These are phyloP conservation scores for Lindbergichthys nudifrons DNA, from an alignment of 2,797 vertebrate genomes.

Conservation along the genomic window DNA sequence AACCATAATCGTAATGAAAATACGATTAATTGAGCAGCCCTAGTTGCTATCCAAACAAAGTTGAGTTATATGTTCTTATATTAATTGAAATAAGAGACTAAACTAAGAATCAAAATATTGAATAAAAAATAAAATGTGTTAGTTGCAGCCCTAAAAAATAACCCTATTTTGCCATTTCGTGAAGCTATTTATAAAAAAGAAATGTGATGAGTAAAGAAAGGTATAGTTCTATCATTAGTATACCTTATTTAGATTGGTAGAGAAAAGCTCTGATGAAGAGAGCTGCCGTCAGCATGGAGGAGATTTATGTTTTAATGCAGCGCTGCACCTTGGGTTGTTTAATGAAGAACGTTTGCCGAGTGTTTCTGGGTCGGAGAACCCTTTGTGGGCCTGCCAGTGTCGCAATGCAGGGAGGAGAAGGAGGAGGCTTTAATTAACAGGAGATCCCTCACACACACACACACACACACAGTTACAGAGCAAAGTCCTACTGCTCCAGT, in stretches of 20 bases:
- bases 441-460: slow-evolving; percentile 17
- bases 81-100: too few species aligned
- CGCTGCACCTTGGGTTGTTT: slow-evolving; percentile 43
- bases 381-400: slow-evolving; percentile 72
- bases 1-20: too few species aligned
- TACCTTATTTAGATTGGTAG: not conserved
- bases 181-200: too few species aligned
- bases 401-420: slow-evolving; percentile 76
- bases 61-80: too few species aligned
- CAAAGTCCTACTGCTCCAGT: slow-evolving; percentile 49
- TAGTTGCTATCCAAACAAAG: too few species aligned
- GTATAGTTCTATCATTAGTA: not conserved
- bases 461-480: slow-evolving; percentile 3
- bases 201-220: not conserved
- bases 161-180: too few species aligned
- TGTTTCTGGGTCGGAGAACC: slow-evolving; percentile 67
- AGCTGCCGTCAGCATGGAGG: not conserved
- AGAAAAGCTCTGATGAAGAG: not conserved
- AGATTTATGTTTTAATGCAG: slow-evolving; percentile 18
- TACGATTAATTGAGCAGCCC: too few species aligned
- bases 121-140: not conserved
- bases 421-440: slow-evolving; percentile 25
- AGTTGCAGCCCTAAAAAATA: too few species aligned
- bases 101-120: too few species aligned
- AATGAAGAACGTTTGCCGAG: slow-evolving; percentile 64